Percentiles rank a stretch among this genome's conserved stretches.
These are phyloP conservation scores for Aplochiton taeniatus DNA, from an alignment of 2,797 vertebrate genomes.

Conservation along the genomic window DNA sequence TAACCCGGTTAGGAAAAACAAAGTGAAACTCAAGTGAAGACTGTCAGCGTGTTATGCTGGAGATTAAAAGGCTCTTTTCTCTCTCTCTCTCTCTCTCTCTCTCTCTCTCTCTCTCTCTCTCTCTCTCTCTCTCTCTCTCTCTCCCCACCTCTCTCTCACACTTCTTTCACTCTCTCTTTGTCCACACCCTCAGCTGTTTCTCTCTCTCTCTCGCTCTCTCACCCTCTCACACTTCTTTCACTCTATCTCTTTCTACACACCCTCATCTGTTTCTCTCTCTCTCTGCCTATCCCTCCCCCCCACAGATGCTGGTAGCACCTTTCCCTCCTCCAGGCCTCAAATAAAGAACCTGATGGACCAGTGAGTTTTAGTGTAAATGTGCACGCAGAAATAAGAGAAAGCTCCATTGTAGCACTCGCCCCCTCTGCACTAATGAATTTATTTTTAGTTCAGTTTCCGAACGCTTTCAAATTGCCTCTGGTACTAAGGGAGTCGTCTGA, in stretches of 20 bases:
- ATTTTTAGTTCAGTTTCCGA: too few relatives aligned
- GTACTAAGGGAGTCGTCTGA: too few relatives aligned
- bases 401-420: too few relatives aligned
- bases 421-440: too few relatives aligned
- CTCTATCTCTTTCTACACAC: too few relatives aligned
- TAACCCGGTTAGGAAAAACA: too few relatives aligned
- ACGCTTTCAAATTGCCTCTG: too few relatives aligned
- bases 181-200: neutral
- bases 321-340: too few relatives aligned
- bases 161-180: rapidly evolving
- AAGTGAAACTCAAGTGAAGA: neutral
- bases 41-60: neutral
- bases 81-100: neutral
- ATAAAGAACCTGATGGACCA: too few relatives aligned
- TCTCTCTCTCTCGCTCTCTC: neutral
- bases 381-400: too few relatives aligned
- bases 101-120: neutral
- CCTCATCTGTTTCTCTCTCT: neutral
- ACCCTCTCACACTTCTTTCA: neutral
- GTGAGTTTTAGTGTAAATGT: too few relatives aligned
- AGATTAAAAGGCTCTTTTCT: neutral
- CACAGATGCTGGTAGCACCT: too few relatives aligned
- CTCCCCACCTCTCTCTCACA: neutral
- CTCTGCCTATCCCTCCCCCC: neutral
- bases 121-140: neutral